Percentiles rank a stretch among this genome's conserved stretches.
phyloP scores from a whole-genome alignment of 2,113 vertebrate genomes.

The Paradisaea rubra region DNA sequence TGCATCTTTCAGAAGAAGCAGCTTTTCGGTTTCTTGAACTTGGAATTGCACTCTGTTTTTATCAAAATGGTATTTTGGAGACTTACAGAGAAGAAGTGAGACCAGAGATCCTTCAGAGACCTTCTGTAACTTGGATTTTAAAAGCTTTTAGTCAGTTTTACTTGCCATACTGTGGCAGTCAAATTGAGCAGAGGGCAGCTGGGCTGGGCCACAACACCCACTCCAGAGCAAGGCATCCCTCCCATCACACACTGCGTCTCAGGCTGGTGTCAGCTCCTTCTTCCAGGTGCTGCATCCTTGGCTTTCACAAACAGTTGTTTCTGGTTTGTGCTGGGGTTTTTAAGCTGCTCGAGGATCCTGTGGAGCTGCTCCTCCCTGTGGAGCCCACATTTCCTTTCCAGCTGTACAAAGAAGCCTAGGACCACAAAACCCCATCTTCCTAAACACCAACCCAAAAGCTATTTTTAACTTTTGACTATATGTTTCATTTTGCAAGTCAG shows the following conservation, averaged over 20 bases:
- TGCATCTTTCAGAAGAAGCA: neutral
- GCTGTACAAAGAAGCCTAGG: neutral
- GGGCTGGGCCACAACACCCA: neutral
- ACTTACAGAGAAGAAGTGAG: neutral
- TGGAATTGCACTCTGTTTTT: neutral
- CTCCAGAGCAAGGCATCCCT: neutral
- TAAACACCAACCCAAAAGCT: neutral
- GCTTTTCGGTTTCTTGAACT: neutral
- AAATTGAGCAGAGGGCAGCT: neutral
- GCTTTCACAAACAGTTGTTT: neutral
- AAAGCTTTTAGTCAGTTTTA: neutral
- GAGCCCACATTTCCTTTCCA: neutral
- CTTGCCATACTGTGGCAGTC: neutral
- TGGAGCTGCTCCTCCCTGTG: neutral
- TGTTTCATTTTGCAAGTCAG: neutral
- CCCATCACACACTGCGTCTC: rapidly evolving
- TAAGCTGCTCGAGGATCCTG: neutral
- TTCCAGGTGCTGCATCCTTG: neutral
- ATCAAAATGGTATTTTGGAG: neutral
- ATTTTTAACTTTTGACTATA: neutral
- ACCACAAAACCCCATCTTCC: neutral
- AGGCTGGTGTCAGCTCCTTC: neutral
- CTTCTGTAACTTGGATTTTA: neutral
- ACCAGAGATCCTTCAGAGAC: neutral
- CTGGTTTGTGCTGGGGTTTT: neutral